Evolutionary conservation across 2,888 invertebrate species (phyloP), one percentile per base, ranked within the genome.

Genomic region (Agrotis segetum): DNA sequence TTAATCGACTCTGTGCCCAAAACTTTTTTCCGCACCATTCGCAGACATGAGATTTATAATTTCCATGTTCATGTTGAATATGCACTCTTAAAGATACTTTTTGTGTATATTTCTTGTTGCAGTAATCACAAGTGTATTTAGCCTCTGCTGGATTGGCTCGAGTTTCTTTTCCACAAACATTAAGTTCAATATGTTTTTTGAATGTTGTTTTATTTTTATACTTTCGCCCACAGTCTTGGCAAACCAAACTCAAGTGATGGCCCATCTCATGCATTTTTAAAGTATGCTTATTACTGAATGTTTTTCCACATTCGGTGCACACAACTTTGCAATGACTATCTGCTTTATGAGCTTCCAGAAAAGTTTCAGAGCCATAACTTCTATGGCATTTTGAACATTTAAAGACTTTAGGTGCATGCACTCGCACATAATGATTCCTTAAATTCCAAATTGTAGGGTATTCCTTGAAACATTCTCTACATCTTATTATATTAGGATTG

Each of bases 21-120:
- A 95, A 95, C 47, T 92, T 95, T 66, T 95, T 95, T 2, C 92
- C 89, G 60, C 95, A 95, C 91, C 93, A 93, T 83, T 92, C 89
- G 74, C 95, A 95, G 21, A 91, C 87, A 81, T 93, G 93, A n/a
- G 90, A 83, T 74, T 93, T 94, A 64, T 94, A 94, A 78, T 92
- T 93, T 0, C 92, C 92, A 85, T 95, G 95, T 71, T 94, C 93
- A 78, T 93, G 92, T 74, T 94, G 95, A 71, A 95, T 95, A 67
- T 95, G 95, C 14, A 95, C 94, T 70, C 95, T 76, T 50, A 95
- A 76, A 4, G 94, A 91, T 29, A 94, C 90, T 78, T 95, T 95
- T 46, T 95, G 94, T 0, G 94, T 92, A 66, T 95, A 95, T 71
- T 90, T 93, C 72, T 95, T 95, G 50, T 92, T 89, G 66, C 95